Percentiles rank a stretch among this genome's conserved stretches.
phyloP scores from a whole-genome alignment of 2,113 vertebrate genomes.

The Andinoacara biseriatus region DNA sequence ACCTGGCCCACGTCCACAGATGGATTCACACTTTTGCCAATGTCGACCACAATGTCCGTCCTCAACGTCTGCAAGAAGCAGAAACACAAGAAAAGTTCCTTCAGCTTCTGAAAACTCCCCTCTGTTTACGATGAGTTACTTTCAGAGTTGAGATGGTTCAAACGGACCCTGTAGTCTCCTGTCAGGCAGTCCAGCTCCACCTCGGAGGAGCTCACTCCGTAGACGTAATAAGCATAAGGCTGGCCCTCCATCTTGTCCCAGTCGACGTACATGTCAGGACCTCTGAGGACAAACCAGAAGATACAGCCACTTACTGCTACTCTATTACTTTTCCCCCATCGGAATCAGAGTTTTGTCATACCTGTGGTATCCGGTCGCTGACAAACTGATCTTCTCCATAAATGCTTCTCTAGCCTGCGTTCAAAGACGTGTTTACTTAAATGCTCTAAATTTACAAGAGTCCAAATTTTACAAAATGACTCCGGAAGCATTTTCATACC shows the following conservation, averaged over 20 bases:
- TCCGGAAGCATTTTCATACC: constrained; percentile 73
- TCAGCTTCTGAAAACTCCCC: not conserved
- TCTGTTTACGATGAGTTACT: not conserved
- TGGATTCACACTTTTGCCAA: constrained; percentile 86
- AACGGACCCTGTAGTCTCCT: constrained; percentile 87
- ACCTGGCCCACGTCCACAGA: constrained; percentile 92
- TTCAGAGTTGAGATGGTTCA: not conserved
- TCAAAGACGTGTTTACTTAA: not conserved
- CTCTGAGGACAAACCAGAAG: constrained; percentile 70
- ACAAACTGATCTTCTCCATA: constrained; percentile 86
- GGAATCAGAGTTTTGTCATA: constrained; percentile 52
- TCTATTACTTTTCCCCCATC: no score
- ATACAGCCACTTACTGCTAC: not conserved
- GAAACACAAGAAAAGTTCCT: constrained; percentile 5
- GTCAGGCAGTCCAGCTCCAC: constrained; percentile 93
- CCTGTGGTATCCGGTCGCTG: constrained; percentile 90
- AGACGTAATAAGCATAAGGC: constrained; percentile 85
- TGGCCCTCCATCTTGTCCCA: constrained; percentile 88
- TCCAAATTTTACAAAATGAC: not conserved
- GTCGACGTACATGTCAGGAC: constrained; percentile 82
- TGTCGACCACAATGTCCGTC: constrained; percentile 86
- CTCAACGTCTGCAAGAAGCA: constrained; percentile 80
- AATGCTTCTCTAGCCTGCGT: constrained; percentile 83
- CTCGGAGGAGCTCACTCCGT: constrained; percentile 86
- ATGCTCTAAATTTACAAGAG: not conserved